Percentiles rank a stretch among this genome's conserved stretches.
phyloP scores from a whole-genome alignment of 2,797 vertebrate species.

The Acrossocheilus fasciatus region DNA sequence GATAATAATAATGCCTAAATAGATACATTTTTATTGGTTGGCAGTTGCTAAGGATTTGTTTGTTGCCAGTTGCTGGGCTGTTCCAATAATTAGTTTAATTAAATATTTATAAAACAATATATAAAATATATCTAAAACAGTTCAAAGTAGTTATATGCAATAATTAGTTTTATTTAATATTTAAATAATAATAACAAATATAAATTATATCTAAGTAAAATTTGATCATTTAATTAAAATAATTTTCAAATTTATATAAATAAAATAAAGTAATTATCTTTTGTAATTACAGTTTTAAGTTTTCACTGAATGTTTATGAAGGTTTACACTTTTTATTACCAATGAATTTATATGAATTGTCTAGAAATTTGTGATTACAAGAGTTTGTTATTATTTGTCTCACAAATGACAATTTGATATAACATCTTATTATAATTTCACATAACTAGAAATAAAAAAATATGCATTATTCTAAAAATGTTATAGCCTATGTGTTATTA shows the following conservation, averaged over 20 bases:
- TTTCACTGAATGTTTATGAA: neutral
- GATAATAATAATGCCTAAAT: neutral
- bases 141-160: neutral
- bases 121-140: neutral
- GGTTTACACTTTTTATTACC: neutral
- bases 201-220: too few relatives aligned
- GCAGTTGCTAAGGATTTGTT: neutral
- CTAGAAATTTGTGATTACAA: neutral
- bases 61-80: neutral
- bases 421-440: neutral
- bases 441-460: neutral
- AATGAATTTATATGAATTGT: neutral
- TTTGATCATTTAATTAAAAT: neutral
- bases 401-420: neutral
- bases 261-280: too few relatives aligned
- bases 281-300: too few relatives aligned
- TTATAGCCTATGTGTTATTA: neutral
- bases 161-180: too few relatives aligned
- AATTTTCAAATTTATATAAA: too few relatives aligned
- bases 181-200: neutral
- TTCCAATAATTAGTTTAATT: neutral
- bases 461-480: neutral
- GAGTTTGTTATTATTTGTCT: neutral
- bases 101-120: neutral
- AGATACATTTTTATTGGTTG: neutral